Conservation (phyloP, 2,888 invertebrate species). For the Chrysomela aeneicollis region DNA sequence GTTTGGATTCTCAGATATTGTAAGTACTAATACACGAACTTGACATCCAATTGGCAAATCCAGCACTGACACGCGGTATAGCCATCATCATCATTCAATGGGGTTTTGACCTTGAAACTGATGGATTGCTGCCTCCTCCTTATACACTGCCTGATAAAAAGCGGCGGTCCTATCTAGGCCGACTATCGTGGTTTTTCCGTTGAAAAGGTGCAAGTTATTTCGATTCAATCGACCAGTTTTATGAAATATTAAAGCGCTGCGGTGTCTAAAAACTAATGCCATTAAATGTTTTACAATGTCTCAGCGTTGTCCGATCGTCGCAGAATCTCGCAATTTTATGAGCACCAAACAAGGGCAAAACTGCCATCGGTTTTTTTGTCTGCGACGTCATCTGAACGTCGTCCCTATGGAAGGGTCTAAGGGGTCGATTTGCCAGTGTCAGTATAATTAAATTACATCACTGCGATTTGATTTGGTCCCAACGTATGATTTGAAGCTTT, state of each 20-base stretch:
- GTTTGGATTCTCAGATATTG: no score
- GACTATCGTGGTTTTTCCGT: not conserved
- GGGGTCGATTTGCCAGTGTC: no score
- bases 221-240: conserved; percentile 49
- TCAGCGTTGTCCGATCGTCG: not conserved
- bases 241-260: conserved; percentile 53
- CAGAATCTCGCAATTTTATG: not conserved
- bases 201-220: conserved; percentile 35
- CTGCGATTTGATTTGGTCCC: no score
- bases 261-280: conserved; percentile 55
- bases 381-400: not conserved
- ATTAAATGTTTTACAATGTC: conserved; percentile 56
- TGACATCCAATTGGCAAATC: no score
- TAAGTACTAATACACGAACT: no score
- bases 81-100: no score
- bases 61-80: no score
- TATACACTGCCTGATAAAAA: not conserved
- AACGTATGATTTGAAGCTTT: no score
- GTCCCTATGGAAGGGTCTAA: not conserved
- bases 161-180: not conserved
- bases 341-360: not conserved
- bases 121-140: not conserved
- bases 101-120: not conserved
- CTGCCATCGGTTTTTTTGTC: not conserved
- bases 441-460: no score